Conservation (phyloP, 2,797 vertebrate genomes). For the Glyptemys insculpta region DNA sequence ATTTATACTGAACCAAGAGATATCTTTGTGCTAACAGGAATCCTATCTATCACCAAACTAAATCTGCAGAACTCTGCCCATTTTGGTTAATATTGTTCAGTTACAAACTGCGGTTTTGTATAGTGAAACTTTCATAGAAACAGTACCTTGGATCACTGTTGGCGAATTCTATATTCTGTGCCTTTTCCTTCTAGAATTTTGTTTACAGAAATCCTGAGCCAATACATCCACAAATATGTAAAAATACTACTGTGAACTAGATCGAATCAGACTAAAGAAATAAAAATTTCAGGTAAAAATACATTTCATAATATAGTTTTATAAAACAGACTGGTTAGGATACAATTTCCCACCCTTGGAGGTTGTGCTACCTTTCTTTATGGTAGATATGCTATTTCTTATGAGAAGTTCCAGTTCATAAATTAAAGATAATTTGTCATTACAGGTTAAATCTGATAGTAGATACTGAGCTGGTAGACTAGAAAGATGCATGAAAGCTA, state of each 20-base stretch:
- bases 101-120: too few relatives aligned
- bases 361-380: fast-evolving
- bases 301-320: not conserved
- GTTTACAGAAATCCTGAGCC: not conserved
- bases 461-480: not conserved
- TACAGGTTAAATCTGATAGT: not conserved
- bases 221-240: not conserved
- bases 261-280: not conserved
- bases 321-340: not conserved
- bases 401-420: not conserved
- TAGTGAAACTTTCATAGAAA: too few relatives aligned
- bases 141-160: too few relatives aligned
- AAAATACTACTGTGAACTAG: not conserved
- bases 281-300: not conserved
- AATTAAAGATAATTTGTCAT: not conserved
- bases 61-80: too few relatives aligned
- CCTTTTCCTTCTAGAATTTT: too few relatives aligned
- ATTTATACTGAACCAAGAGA: too few relatives aligned
- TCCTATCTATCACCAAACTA: too few relatives aligned
- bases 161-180: too few relatives aligned
- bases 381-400: not conserved
- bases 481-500: not conserved
- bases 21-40: too few relatives aligned
- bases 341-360: not conserved
- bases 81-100: too few relatives aligned